Base-by-base conservation (phyloP, 2,888 invertebrate species). In the Tinea semifulvella region DNA sequence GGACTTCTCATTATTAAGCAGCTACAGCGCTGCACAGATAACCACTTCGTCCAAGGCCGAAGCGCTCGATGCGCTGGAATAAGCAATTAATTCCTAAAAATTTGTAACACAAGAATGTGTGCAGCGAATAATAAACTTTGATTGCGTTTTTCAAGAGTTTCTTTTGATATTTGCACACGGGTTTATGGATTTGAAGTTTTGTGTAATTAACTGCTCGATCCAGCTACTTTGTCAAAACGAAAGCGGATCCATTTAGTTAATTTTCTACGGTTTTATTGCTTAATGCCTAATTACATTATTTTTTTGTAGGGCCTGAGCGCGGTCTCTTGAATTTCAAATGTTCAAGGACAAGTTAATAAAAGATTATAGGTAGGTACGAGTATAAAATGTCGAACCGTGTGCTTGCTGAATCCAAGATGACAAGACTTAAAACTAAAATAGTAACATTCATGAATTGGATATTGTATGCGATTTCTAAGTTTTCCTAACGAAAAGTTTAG, bases 91-190 rank as follows among this genome's bases (percentile, higher is more conserved):
- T 31, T 31, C 13, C 31, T 31, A 7, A 31, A 31, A 31, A 31
- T 31, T 31, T 31, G 31, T 31, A 13, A 31, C 31, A 31, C 31
- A 31, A 31, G n/a, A 31, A n/a, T 11, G 14, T 31, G 31, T 31
- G 31, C 31, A 31, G 2, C 13, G 31, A 31, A 31, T 31, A 31
- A 31, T 31, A 31, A 31, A 31, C 13, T 31, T 31, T 31, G 31
- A 31, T 14, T 3, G 14, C 31, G 31, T 31, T 31, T 31, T 31
- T 31, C 14, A 4, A 11, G 14, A 31, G 31, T 31, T 31, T 31
- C 31, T n/a, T n/a, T n/a, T n/a, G n/a, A n/a, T n/a, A n/a, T n/a
- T n/a, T n/a, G 13, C 31, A 31, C 13, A 14, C 11, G 31, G 11
- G 31, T 13, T 31, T 14, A 31, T 31, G 13, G 14, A 31, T 31